Base-by-base conservation (phyloP, 2,113 vertebrate genomes). In the Vidua macroura region DNA sequence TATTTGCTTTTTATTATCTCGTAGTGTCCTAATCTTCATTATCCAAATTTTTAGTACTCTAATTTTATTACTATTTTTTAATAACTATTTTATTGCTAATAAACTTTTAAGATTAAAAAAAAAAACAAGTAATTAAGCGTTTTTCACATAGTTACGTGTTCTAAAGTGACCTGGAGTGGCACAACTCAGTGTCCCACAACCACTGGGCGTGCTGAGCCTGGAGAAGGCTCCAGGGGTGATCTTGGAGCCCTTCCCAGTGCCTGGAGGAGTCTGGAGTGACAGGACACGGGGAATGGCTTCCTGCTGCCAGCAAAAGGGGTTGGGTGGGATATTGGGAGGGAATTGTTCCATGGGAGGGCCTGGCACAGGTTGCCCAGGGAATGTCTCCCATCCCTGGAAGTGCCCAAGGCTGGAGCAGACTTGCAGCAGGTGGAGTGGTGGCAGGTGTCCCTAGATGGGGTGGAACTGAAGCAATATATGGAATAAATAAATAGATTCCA, bases 381-480 rank as follows among this genome's bases (percentile, higher is more conserved):
- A 46, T 9, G 11, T 30, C 3, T 30, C 21, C 20, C 59, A 74
- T 53, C 21, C 74, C 52, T 67, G 66, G 1, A 0, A 8, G 20
- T 0, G 14, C 3, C 64, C 24, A 11, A 23, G 21, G 8, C 2
- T 37, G 33, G 13, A 10, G 25, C 37, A 10, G 33, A 6, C 51
- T 24, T 15, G 8, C 25, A 24, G 5, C 60, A 23, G 0, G 2
- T 67, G 53, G 7, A 2, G 0, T 0, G 0, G 30, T 4, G 24
- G 7, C 2, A 31, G 24, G 21, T 22, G 33, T 17, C 66, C 44
- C 11, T 7, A 1, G 8, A 24, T 4, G 9, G 24, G 11, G 5
- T 52, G 81, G 24, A 6, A 13, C 35, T 35, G 35, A 35, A 35
- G 35, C 35, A 35, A 35, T 35, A 35, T 35, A 35, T 35, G 35